phyloP scores from a whole-genome alignment of 2,888 invertebrate genomes.

The Agrypnus murinus region DNA sequence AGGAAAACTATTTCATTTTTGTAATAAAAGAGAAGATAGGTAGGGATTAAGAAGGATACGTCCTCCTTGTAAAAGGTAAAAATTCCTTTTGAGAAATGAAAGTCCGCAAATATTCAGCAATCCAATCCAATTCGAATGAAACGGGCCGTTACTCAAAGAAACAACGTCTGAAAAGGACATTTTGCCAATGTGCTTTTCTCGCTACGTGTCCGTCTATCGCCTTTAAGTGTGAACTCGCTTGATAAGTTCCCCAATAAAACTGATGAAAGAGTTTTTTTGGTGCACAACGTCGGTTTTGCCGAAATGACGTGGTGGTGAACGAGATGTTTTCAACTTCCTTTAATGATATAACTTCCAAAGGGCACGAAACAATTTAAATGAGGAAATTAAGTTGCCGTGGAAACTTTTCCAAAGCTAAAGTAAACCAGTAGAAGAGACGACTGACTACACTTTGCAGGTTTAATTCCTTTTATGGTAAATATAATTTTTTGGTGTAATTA shows the following conservation, averaged over 20 bases:
- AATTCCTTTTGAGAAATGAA: constrained; percentile 5
- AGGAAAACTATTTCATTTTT: too few relatives aligned
- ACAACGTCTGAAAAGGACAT: constrained; percentile 32
- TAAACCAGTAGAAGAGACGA: too few relatives aligned
- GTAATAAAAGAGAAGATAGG: too few relatives aligned
- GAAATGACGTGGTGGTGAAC: constrained; percentile 34
- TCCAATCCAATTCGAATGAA: constrained; percentile 47
- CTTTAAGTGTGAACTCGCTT: constrained; percentile 38
- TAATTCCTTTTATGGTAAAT: background rate
- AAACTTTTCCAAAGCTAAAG: constrained; percentile 1
- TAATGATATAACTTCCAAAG: constrained; percentile 32
- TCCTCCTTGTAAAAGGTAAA: background rate
- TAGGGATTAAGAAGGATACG: background rate
- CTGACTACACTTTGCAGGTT: background rate
- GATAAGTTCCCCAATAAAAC: constrained; percentile 42
- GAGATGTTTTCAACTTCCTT: constrained; percentile 40
- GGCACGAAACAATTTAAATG: constrained; percentile 32
- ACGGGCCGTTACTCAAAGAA: constrained; percentile 41
- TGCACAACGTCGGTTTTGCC: constrained; percentile 30
- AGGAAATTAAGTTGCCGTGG: constrained; percentile 30
- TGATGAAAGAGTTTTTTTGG: constrained; percentile 37
- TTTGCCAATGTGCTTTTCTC: constrained; percentile 20
- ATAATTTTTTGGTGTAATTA: too few relatives aligned
- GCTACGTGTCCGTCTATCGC: constrained; percentile 36
- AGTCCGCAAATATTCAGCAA: constrained; percentile 36